Evolutionary conservation across 92 coral and sea anemone species (phyloP).

Genomic region (Bergia sp.): DNA sequence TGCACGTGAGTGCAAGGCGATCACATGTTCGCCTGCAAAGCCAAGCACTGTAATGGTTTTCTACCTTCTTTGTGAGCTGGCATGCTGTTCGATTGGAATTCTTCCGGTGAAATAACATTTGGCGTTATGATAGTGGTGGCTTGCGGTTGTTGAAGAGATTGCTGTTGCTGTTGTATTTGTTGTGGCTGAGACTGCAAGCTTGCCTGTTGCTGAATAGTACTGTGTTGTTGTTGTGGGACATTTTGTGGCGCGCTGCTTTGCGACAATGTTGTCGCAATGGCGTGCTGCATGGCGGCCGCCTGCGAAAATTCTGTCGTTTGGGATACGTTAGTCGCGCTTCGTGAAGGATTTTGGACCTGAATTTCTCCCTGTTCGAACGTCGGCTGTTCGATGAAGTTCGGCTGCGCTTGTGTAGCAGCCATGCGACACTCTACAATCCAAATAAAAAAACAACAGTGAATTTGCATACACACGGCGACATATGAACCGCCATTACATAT

Average conservation of each 20-base stretch:
- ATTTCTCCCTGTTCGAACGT: constrained; percentile 71
- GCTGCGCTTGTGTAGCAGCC: constrained; percentile 89
- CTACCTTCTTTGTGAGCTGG: constrained; percentile 76
- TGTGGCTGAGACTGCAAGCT: constrained; percentile 78
- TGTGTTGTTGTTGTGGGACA: constrained; percentile 61
- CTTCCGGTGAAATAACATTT: constrained; percentile 80
- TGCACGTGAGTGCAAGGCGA: neutral
- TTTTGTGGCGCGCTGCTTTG: constrained; percentile 55
- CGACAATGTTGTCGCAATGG: constrained; percentile 63
- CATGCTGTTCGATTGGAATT: constrained; percentile 71
- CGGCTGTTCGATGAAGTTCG: constrained; percentile 68
- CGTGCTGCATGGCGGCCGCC: constrained; percentile 77
- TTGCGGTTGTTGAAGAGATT: constrained; percentile 65
- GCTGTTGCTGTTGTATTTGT: constrained; percentile 73
- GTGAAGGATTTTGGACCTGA: constrained; percentile 64
- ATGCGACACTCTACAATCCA: constrained; percentile 77
- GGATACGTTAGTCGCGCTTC: constrained; percentile 63
- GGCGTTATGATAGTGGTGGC: constrained; percentile 80
- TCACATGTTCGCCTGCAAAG: neutral
- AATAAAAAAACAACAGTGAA: constrained; percentile 46
- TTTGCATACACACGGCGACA: constrained; percentile 50
- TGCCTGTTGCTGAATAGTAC: constrained; percentile 63
- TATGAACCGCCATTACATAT: constrained; percentile 41
- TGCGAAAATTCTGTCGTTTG: constrained; percentile 79
- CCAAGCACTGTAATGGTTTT: constrained; percentile 41